Percentiles rank a stretch among this genome's conserved stretches.
Conservation (phyloP, 1,140 invertebrate genomes). For the Homarus americanus region DNA sequence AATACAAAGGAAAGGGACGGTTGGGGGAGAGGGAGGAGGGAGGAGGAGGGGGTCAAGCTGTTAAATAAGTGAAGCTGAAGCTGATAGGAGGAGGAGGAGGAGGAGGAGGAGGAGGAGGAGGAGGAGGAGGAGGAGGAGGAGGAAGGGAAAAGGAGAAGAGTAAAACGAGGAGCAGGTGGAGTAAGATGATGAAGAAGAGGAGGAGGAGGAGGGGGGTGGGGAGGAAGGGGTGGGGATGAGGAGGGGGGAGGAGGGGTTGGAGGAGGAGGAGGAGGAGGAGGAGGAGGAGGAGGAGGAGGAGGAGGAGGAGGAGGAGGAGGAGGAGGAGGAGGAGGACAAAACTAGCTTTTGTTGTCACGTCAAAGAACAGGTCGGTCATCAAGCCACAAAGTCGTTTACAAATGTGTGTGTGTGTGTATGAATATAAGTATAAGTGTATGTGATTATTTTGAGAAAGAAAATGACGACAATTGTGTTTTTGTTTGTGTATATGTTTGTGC, state of each 20-base stretch:
- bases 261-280: background rate
- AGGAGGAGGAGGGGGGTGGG: background rate
- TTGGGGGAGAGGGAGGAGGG: background rate
- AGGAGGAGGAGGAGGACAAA: background rate
- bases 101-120: background rate
- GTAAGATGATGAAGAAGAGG: background rate
- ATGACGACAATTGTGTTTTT: no score
- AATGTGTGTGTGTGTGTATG: no score
- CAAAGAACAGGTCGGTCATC: no score
- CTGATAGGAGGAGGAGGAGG: no score
- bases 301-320: background rate
- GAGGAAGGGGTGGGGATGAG: background rate
- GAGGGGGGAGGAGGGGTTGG: background rate
- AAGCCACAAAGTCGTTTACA: no score
- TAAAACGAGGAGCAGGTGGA: background rate
- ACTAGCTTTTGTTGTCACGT: no score
- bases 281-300: constrained; percentile 12
- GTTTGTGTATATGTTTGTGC: no score
- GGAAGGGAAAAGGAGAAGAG: background rate
- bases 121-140: background rate
- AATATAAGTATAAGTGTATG: no score
- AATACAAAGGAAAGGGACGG: background rate
- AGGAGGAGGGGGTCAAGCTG: no score
- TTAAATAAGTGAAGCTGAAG: no score
- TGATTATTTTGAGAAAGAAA: no score